Conservation (phyloP, 2,797 vertebrate genomes). For the Malacoraja senta region DNA sequence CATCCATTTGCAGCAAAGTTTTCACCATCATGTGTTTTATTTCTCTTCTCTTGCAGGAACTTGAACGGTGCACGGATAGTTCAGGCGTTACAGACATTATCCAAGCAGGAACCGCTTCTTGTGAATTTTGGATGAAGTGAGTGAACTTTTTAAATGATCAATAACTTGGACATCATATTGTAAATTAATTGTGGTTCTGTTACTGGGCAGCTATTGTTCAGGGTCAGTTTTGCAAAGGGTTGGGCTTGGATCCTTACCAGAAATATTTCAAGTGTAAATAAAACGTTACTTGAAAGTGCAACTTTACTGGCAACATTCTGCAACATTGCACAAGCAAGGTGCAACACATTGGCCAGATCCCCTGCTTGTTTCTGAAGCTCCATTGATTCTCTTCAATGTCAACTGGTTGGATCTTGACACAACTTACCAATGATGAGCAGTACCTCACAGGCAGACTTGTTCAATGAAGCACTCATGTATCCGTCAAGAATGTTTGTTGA, state of each 20-base stretch:
- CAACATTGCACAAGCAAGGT: background rate
- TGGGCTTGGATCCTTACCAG: too few relatives aligned
- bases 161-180: background rate
- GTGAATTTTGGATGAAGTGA: background rate
- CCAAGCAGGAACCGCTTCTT: background rate
- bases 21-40: background rate
- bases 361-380: background rate
- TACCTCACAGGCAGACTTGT: background rate
- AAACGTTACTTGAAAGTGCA: background rate
- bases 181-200: background rate
- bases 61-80: background rate
- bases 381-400: background rate
- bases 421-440: background rate
- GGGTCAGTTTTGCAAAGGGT: background rate
- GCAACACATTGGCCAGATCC: background rate
- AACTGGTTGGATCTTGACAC: background rate
- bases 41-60: background rate
- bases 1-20: too few relatives aligned
- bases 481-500: background rate
- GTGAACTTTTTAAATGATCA: background rate
- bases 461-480: background rate
- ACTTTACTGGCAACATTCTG: background rate
- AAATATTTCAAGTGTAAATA: background rate
- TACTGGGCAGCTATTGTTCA: too few relatives aligned
- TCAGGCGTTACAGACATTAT: background rate